Evolutionary conservation across 2,888 invertebrate genomes (phyloP).

Genomic region (Acheta domesticus): DNA sequence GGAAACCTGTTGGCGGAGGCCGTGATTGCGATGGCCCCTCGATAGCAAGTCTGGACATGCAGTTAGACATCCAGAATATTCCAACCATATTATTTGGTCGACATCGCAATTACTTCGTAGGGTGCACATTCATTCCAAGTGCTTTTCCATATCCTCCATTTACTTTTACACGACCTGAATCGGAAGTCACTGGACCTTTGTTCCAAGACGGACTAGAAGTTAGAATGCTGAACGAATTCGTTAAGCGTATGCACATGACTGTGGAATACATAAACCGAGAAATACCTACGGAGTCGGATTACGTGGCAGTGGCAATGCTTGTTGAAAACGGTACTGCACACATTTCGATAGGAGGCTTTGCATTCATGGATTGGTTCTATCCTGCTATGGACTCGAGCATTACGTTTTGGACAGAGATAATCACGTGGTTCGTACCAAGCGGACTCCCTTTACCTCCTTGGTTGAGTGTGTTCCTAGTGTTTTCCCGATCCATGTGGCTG

Average conservation of each 20-base stretch:
- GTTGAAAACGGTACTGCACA: background rate
- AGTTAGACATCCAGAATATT: background rate
- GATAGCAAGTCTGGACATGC: background rate
- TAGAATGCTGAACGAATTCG: background rate
- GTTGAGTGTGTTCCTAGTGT: background rate
- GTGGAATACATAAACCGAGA: background rate
- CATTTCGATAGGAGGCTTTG: background rate
- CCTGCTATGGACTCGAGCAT: background rate
- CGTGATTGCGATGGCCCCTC: background rate
- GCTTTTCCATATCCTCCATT: background rate
- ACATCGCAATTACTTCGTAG: background rate
- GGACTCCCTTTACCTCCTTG: background rate
- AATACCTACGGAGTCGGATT: background rate
- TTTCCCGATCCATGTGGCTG: background rate
- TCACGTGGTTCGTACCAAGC: background rate
- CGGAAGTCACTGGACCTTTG: background rate
- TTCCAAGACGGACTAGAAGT: background rate
- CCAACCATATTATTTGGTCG: background rate
- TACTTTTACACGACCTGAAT: background rate
- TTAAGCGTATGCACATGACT: background rate
- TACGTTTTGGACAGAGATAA: background rate
- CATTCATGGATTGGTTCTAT: background rate
- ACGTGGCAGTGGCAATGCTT: fast-evolving
- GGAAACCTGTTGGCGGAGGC: background rate
- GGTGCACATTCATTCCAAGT: background rate